Conservation (phyloP, 2,888 invertebrate genomes). For the Epirrhoe alternata region DNA sequence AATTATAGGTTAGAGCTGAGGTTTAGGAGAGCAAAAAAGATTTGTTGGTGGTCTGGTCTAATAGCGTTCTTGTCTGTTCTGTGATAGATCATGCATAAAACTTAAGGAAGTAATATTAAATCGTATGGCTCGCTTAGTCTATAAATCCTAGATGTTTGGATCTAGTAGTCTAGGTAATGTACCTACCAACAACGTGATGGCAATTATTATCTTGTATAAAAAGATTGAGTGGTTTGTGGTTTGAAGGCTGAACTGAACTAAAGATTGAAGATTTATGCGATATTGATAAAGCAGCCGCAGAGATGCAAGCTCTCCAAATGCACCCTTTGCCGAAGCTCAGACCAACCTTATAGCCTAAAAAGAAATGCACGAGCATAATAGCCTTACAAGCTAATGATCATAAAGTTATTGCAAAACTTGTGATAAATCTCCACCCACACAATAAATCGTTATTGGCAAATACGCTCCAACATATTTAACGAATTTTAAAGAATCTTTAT, state of each 20-base stretch:
- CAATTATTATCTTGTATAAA: no score
- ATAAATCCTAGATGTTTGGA: no score
- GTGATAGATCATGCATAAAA: constrained; percentile 1
- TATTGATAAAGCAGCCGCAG: no score
- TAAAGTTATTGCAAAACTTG: constrained; percentile 15
- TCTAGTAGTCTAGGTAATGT: no score
- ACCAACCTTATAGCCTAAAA: constrained; percentile 5
- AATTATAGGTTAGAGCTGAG: constrained; percentile 17
- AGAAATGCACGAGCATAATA: background rate
- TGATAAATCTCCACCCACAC: constrained; percentile 23
- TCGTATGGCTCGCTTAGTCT: background rate
- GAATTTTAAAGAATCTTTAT: constrained; percentile 40
- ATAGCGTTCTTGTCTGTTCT: constrained; percentile 8
- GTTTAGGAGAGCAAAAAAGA: constrained; percentile 18
- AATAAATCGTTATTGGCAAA: constrained; percentile 24
- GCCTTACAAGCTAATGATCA: constrained; percentile 4
- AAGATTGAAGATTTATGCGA: no score
- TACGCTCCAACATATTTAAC: constrained; percentile 24
- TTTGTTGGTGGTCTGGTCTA: constrained; percentile 18
- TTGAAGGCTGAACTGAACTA: no score
- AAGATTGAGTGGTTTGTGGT: no score
- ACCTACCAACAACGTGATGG: no score
- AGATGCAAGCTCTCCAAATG: background rate
- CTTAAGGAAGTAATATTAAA: background rate
- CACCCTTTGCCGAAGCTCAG: background rate